phyloP scores from a whole-genome alignment of 2,888 invertebrate species.

The Acrobasis suavella region DNA sequence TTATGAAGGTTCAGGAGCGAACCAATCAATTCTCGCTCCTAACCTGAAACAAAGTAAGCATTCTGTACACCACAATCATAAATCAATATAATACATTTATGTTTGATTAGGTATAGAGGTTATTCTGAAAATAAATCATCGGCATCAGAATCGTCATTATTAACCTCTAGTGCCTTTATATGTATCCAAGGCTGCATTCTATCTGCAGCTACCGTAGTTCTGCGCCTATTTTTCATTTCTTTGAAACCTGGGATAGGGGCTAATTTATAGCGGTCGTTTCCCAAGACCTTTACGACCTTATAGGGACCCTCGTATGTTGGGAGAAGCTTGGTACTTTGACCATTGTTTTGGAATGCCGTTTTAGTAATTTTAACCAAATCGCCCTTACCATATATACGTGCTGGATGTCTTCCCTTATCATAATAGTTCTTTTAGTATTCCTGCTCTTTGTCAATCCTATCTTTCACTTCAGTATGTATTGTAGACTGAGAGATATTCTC shows the following conservation, averaged over 20 bases:
- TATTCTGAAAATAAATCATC: too few species aligned
- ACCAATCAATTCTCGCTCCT: too few species aligned
- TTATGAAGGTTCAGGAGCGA: too few species aligned
- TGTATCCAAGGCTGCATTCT: constrained; percentile 31
- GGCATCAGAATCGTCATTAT: constrained; percentile 10
- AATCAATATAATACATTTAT: too few species aligned
- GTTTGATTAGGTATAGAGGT: too few species aligned
- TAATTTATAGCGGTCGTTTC: constrained; percentile 33
- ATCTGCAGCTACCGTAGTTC: constrained; percentile 27
- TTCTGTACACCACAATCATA: too few species aligned
- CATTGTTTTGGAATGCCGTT: constrained; percentile 23
- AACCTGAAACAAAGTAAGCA: too few species aligned
- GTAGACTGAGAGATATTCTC: background rate
- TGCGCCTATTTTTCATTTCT: constrained; percentile 13
- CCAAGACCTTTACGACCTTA: constrained; percentile 27
- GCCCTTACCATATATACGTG: constrained; percentile 18
- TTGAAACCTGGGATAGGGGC: constrained; percentile 14
- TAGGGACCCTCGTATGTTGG: constrained; percentile 30
- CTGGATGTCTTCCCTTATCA: constrained; percentile 13
- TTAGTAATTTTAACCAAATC: constrained; percentile 32
- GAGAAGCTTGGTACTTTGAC: constrained; percentile 30
- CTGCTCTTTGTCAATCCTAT: constrained; percentile 9
- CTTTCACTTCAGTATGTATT: constrained; percentile 8
- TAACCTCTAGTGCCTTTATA: constrained; percentile 22
- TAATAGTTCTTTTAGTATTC: constrained; percentile 11